Percentiles rank a stretch among this genome's conserved stretches.
These are phyloP conservation scores for Agraylea sexmaculata DNA, from an alignment of 1,140 invertebrate genomes.

Conservation along the genomic window DNA sequence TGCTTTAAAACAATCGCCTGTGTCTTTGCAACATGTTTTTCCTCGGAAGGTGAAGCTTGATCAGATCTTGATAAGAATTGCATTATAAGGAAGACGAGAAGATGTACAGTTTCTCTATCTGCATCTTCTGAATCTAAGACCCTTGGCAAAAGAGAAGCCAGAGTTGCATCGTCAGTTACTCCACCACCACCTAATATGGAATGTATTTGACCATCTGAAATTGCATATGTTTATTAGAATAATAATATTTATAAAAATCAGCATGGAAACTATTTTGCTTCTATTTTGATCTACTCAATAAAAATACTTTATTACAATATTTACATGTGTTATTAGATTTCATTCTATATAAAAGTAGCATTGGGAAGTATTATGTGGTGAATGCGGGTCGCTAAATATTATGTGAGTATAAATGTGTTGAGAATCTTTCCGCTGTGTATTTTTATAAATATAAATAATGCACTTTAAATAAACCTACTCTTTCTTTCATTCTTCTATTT, in stretches of 20 bases:
- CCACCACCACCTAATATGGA: conserved; percentile 47
- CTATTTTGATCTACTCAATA: too few relatives aligned
- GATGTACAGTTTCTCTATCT: conserved; percentile 90
- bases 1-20: conserved; percentile 86
- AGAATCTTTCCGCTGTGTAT: too few relatives aligned
- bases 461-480: too few relatives aligned
- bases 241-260: conserved; percentile 1
- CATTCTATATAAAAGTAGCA: too few relatives aligned
- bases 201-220: conserved; percentile 64
- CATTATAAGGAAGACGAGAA: conserved; percentile 92
- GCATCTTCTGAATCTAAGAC: conserved; percentile 89
- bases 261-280: too few relatives aligned
- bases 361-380: too few relatives aligned
- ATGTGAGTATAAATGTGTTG: too few relatives aligned
- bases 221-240: not conserved
- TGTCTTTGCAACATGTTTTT: conserved; percentile 63
- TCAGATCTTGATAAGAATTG: conserved; percentile 73
- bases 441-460: too few relatives aligned
- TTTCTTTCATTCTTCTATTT: too few relatives aligned
- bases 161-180: conserved; percentile 55
- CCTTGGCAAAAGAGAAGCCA: conserved; percentile 56
- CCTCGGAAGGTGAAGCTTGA: conserved; percentile 73
- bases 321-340: too few relatives aligned
- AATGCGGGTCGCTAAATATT: too few relatives aligned
- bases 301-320: too few relatives aligned